phyloP scores from a whole-genome alignment of 2,888 invertebrate genomes.

The Stenodera caucasica region DNA sequence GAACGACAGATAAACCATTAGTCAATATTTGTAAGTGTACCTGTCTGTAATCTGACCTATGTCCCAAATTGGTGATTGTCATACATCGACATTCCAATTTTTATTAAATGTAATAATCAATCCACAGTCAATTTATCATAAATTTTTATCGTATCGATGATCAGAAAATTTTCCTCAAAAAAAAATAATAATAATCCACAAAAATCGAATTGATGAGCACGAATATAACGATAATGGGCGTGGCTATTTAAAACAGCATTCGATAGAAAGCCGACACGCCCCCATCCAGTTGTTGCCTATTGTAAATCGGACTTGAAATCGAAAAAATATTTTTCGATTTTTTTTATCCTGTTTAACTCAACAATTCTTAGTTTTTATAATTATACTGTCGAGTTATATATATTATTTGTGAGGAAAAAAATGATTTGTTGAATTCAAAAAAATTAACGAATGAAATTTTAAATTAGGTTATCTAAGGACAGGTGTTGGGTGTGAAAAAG shows the following conservation, averaged over 20 bases:
- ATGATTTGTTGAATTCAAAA: neutral
- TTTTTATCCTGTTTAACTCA: neutral
- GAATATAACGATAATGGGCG: slow-evolving; percentile 8
- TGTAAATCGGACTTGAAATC: neutral
- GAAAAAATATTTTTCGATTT: neutral
- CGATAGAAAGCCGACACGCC: slow-evolving; percentile 6
- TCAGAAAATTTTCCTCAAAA: neutral
- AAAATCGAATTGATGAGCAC: slow-evolving; percentile 1
- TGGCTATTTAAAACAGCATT: slow-evolving; percentile 8
- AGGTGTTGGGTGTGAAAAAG: slow-evolving; percentile 35
- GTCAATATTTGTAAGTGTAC: slow-evolving; percentile 32
- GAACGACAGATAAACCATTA: slow-evolving; percentile 31
- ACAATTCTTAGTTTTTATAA: neutral
- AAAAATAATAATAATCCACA: neutral
- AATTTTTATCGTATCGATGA: neutral
- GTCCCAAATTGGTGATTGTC: slow-evolving; percentile 24
- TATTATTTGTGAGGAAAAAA: neutral
- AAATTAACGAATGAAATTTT: slow-evolving; percentile 26
- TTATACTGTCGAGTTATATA: neutral
- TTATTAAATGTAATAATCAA: slow-evolving; percentile 25
- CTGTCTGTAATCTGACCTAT: slow-evolving; percentile 30
- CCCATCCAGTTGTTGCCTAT: slow-evolving; percentile 2
- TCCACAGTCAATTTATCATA: slow-evolving; percentile 26
- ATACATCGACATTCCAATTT: slow-evolving; percentile 22
- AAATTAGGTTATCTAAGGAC: slow-evolving; percentile 40